phyloP scores from a whole-genome alignment of 2,797 vertebrate species.

The Propithecus perrieri region DNA sequence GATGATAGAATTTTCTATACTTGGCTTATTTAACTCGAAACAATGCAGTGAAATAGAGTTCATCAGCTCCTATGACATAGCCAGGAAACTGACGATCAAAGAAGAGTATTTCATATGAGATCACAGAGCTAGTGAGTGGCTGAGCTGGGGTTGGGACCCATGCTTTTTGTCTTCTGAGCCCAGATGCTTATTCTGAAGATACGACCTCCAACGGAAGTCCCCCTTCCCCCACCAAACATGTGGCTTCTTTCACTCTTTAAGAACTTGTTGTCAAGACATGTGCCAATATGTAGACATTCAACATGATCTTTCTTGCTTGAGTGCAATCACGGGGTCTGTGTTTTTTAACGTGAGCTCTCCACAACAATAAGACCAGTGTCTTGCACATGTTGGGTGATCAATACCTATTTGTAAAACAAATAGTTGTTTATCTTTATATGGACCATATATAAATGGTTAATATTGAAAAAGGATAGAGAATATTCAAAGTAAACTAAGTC shows the following conservation, averaged over 20 bases:
- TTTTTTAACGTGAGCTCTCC: neutral
- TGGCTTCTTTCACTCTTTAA: neutral
- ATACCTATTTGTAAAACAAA: neutral
- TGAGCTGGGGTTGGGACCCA: too few species aligned
- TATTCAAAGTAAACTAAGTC: neutral
- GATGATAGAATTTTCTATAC: neutral
- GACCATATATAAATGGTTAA: neutral
- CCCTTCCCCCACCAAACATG: too few species aligned
- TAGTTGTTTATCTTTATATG: neutral
- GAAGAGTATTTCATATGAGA: neutral
- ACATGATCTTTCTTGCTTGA: neutral
- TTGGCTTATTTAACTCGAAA: neutral
- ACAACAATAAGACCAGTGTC: neutral
- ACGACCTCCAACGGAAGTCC: neutral
- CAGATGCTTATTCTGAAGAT: neutral
- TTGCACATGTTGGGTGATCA: neutral
- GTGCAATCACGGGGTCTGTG: neutral
- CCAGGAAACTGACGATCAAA: neutral
- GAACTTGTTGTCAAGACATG: neutral
- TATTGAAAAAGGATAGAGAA: neutral
- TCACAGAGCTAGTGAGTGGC: neutral
- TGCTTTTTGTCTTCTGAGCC: neutral
- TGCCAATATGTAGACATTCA: neutral
- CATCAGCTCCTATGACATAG: neutral
- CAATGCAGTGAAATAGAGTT: neutral